Conservation (phyloP, 2,888 invertebrate species). For the Eristalis arbustorum region DNA sequence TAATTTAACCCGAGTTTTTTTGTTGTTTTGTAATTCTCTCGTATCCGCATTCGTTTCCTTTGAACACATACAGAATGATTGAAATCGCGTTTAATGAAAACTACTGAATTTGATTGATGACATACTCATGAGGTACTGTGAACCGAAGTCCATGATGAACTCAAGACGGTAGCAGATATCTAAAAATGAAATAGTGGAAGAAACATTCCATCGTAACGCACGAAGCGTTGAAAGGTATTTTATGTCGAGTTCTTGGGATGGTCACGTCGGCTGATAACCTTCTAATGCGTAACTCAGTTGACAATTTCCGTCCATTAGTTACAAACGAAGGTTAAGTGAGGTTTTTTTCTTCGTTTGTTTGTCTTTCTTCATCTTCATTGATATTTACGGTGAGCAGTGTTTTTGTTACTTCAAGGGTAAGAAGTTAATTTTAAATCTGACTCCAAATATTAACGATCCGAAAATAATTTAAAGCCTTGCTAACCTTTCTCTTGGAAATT, state of each 20-base stretch:
- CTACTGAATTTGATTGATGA: constrained; percentile 61
- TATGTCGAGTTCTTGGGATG: constrained; percentile 62
- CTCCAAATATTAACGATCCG: no score
- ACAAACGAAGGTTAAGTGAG: constrained; percentile 35
- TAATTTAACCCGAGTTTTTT: background rate
- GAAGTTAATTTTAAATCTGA: no score
- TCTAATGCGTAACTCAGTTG: constrained; percentile 69
- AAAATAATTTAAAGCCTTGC: no score
- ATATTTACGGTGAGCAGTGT: background rate
- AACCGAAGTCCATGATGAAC: background rate
- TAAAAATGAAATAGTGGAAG: constrained; percentile 21
- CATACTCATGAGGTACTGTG: constrained; percentile 7
- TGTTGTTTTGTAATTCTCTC: background rate
- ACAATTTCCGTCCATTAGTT: constrained; percentile 67
- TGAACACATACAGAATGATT: background rate
- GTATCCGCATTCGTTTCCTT: background rate
- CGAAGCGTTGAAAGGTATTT: constrained; percentile 65
- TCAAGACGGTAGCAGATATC: constrained; percentile 57
- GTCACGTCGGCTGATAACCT: constrained; percentile 62
- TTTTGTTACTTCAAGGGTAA: background rate
- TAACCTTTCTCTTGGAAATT: no score
- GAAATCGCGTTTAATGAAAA: constrained; percentile 56
- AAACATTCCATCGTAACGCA: constrained; percentile 42
- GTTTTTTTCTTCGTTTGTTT: background rate
- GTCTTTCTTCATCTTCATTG: background rate